phyloP scores from a whole-genome alignment of 2,888 invertebrate genomes.

The Andrena praecox region DNA sequence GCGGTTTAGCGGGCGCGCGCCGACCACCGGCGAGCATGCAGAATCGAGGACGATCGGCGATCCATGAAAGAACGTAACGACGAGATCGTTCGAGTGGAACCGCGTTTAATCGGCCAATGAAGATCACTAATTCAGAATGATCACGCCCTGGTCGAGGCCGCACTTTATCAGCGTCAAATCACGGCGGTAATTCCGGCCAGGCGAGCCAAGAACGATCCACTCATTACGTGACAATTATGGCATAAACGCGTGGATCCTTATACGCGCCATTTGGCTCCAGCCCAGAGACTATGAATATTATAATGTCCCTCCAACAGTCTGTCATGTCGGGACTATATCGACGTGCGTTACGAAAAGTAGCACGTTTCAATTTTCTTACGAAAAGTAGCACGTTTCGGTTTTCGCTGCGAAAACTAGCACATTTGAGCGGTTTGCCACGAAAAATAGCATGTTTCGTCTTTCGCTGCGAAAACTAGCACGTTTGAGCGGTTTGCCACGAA shows the following conservation, averaged over 20 bases:
- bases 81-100: neutral
- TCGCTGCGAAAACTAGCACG: too few relatives aligned
- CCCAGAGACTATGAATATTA: constrained; percentile 19
- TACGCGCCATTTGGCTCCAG: neutral
- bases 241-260: constrained; percentile 2
- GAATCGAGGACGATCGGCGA: neutral
- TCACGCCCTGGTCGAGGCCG: neutral
- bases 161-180: constrained; percentile 32
- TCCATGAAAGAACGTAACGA: constrained; percentile 2
- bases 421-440: too few relatives aligned
- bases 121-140: constrained; percentile 18
- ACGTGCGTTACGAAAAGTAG: too few relatives aligned
- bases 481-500: too few relatives aligned
- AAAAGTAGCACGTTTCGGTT: too few relatives aligned
- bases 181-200: neutral
- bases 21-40: neutral
- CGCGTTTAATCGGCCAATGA: neutral
- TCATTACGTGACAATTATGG: constrained; percentile 19
- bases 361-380: too few relatives aligned
- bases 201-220: constrained; percentile 9
- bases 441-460: too few relatives aligned
- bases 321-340: neutral
- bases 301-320: constrained; percentile 3
- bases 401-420: too few relatives aligned
- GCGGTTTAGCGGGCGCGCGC: constrained; percentile 9